Base-by-base conservation (phyloP, 2,113 vertebrate genomes). In the Salvelinus namaycush region DNA sequence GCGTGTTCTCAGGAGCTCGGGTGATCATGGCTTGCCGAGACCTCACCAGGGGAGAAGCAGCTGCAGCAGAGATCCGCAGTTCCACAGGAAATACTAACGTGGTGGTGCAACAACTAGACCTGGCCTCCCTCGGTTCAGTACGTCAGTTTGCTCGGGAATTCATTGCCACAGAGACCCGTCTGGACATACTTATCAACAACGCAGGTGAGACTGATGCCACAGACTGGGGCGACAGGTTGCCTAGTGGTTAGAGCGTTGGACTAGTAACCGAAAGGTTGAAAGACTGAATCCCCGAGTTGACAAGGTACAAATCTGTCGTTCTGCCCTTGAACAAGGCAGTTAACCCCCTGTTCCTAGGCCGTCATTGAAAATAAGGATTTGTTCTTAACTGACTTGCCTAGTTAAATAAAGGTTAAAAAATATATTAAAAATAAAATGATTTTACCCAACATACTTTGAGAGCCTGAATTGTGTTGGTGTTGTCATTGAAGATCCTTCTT, bases 11-110 rank as follows among this genome's bases (percentile, higher is more conserved):
- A 87, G 88, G 82, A 0, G 82, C 93, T 26, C 87, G 91, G n/a
- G 93, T 94, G 62, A 86, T 94, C 29, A 91, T 94, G 90, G 93
- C 92, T 0, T 94, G 93, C 78, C 83, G 93, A 48, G 92, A 94
- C 66, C 75, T 93, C 80, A 79, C n/a, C 7, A 78, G 90, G 51
- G 91, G 89, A 0, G 89, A 91, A 81, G 39, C 0, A 2, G 89
- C 91, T 0, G 92, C 90, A 0, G 87, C 89, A 51, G 84, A 92
- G 68, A 86, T 94, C 74, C 82, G 90, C 0, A 31, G 0, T 2
- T 67, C 72, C 0, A 92, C 91, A 22, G 91, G 93, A 67, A 94
- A 93, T 1, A 86, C 89, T 0, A 92, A 94, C 29, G 89, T 94
- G n/a, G 87, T 89, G 49, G 82, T 90, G 74, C 57, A 90, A 75